Conservation (phyloP, 2,797 vertebrate genomes). For the Alosa sapidissima region DNA sequence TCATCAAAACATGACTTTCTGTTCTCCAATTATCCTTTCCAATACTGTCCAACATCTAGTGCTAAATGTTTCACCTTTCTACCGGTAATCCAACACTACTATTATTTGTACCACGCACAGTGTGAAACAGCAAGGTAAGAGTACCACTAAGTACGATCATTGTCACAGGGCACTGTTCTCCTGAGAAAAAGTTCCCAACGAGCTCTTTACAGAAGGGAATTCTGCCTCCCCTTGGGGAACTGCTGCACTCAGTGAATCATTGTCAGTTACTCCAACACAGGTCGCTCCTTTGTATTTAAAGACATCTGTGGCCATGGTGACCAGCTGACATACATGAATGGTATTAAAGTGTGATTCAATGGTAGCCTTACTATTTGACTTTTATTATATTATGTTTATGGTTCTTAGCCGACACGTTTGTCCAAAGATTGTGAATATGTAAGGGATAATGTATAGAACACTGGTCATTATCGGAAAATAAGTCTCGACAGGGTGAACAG, state of each 20-base stretch:
- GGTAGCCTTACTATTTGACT: not conserved
- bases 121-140: constrained; percentile 50
- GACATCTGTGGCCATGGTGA: constrained; percentile 49
- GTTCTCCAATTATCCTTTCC: not conserved
- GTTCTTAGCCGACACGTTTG: constrained; percentile 23
- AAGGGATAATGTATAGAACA: too few relatives aligned
- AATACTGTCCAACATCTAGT: constrained; percentile 18
- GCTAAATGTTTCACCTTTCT: constrained; percentile 46
- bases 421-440: too few relatives aligned
- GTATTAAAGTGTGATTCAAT: constrained; percentile 29
- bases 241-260: constrained; percentile 56
- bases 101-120: constrained; percentile 44
- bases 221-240: constrained; percentile 53
- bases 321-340: constrained; percentile 38
- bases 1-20: not conserved
- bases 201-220: constrained; percentile 57
- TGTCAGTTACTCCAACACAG: constrained; percentile 55
- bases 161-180: constrained; percentile 60
- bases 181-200: constrained; percentile 50
- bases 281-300: constrained; percentile 56
- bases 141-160: constrained; percentile 52
- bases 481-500: too few relatives aligned
- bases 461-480: too few relatives aligned
- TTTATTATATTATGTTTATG: not conserved
- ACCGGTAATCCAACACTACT: constrained; percentile 51